A percentile compares a stretch with the other conserved stretches of the same genome.
Conservation (phyloP, 2,113 vertebrate species). For the Oreotrochilus melanogaster region DNA sequence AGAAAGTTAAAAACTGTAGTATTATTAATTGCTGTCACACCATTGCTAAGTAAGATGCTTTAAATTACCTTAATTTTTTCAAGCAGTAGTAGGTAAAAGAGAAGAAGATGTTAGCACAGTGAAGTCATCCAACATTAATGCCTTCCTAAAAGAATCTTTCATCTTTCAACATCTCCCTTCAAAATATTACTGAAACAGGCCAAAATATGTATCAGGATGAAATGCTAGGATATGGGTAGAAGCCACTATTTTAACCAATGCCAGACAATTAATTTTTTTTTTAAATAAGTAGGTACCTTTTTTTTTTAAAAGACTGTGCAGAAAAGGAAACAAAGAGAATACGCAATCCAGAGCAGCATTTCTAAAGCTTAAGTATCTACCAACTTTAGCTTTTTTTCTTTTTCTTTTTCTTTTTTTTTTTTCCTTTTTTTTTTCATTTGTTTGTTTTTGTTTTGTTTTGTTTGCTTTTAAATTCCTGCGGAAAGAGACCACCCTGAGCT, state of each 20-base stretch:
- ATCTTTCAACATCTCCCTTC: background rate
- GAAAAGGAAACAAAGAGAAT: background rate
- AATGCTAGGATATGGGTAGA: background rate
- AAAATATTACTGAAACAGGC: background rate
- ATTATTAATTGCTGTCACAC: slow-evolving; percentile 40
- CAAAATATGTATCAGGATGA: background rate
- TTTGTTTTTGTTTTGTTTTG: no score
- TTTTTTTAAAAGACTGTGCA: background rate
- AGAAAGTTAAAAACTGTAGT: slow-evolving; percentile 28
- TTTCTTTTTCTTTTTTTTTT: no score
- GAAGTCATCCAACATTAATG: background rate
- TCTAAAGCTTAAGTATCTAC: background rate
- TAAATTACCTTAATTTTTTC: slow-evolving; percentile 13
- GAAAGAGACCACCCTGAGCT: background rate
- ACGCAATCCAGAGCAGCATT: background rate
- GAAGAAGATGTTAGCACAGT: background rate
- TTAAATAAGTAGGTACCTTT: background rate
- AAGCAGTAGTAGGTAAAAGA: slow-evolving; percentile 30
- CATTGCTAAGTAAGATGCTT: slow-evolving; percentile 38
- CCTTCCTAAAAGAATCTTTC: background rate
- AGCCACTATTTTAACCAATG: background rate
- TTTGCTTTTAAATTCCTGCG: rapidly evolving
- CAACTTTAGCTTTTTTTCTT: background rate
- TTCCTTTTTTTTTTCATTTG: background rate
- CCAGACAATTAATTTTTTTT: background rate